Evolutionary conservation across 2,113 vertebrate species (phyloP).

Genomic region (Lota lota): DNA sequence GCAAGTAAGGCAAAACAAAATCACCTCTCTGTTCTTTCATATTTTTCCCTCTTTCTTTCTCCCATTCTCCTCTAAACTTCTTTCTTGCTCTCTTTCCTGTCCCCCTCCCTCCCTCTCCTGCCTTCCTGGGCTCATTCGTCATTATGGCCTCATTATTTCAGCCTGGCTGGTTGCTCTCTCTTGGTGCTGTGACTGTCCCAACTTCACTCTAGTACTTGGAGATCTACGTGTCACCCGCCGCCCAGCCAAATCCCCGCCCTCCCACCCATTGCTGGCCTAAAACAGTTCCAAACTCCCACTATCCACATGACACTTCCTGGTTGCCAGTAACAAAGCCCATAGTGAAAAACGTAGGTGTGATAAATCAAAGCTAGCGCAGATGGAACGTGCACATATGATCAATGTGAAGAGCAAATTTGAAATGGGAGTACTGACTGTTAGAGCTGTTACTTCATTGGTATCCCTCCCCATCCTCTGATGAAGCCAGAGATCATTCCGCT

Average conservation of each 20-base stretch:
- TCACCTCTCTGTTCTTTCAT: slow-evolving; percentile 25
- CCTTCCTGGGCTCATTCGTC: slow-evolving; percentile 71
- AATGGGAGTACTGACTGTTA: no score
- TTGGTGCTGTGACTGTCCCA: slow-evolving; percentile 28
- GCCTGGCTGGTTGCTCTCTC: slow-evolving; percentile 51
- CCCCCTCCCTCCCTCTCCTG: slow-evolving; percentile 30
- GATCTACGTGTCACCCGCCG: neutral
- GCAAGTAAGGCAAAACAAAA: slow-evolving; percentile 31
- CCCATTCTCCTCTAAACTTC: slow-evolving; percentile 13
- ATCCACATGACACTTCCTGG: slow-evolving; percentile 24
- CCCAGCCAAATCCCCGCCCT: neutral
- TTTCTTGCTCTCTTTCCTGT: slow-evolving; percentile 10
- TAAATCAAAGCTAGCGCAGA: no score
- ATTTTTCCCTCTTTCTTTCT: slow-evolving; percentile 21
- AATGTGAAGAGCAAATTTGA: no score
- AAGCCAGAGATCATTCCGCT: no score
- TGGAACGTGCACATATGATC: no score
- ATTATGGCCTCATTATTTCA: slow-evolving; percentile 77
- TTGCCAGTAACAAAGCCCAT: no score
- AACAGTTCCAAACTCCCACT: slow-evolving; percentile 1
- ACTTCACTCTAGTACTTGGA: slow-evolving; percentile 15
- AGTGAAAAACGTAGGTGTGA: no score
- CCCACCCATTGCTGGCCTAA: neutral
- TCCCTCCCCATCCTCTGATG: no score
- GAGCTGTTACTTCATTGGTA: no score